phyloP scores from a whole-genome alignment of 2,797 vertebrate species.

The Coilia nasus region DNA sequence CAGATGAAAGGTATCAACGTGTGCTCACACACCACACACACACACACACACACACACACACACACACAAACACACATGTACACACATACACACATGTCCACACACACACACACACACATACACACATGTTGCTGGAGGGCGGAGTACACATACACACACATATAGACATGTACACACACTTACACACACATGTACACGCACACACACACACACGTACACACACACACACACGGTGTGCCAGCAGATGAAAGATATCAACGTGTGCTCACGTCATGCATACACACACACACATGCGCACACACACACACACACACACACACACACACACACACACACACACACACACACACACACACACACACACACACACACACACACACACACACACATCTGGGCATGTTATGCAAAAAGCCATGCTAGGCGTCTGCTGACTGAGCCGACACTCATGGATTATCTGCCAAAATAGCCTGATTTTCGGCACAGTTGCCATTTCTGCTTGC shows the following conservation, averaged over 20 bases:
- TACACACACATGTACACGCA: too few relatives aligned
- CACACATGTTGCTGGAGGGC: too few relatives aligned
- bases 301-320: neutral
- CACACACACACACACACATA: too few relatives aligned
- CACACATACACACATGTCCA: neutral
- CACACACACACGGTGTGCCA: constrained; percentile 41
- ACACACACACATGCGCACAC: too few relatives aligned
- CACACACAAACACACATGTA: too few relatives aligned
- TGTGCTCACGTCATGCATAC: too few relatives aligned
- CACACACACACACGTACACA: too few relatives aligned
- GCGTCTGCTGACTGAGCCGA: neutral
- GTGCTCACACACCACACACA: neutral
- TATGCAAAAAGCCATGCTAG: neutral
- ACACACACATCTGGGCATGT: neutral
- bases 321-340: neutral
- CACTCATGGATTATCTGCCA: neutral
- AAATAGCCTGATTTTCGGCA: constrained; percentile 6
- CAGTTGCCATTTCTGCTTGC: neutral
- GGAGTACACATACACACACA: too few relatives aligned
- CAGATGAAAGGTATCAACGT: constrained; percentile 85
- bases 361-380: neutral
- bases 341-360: neutral
- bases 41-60: neutral
- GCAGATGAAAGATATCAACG: constrained; percentile 81
- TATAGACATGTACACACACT: too few relatives aligned